Conservation (phyloP, 1,140 invertebrate genomes). For the Meloidogyne floridensis region DNA sequence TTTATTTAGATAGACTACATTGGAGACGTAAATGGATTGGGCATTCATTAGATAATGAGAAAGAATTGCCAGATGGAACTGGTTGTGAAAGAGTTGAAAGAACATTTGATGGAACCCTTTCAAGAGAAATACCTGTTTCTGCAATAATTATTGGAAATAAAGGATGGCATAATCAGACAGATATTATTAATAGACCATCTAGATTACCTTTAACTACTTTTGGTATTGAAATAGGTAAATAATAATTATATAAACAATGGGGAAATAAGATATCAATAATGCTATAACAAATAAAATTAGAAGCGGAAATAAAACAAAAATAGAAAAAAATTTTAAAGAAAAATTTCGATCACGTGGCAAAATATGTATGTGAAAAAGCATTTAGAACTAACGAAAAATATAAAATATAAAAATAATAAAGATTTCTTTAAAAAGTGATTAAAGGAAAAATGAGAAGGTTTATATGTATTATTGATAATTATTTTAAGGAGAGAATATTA, state of each 20-base stretch:
- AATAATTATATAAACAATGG: background rate
- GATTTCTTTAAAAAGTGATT: no score
- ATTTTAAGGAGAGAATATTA: constrained; percentile 42
- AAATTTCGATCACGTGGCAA: no score
- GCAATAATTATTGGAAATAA: constrained; percentile 59
- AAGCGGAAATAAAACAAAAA: background rate
- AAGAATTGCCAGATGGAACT: constrained; percentile 1
- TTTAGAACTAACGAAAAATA: no score
- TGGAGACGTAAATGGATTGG: constrained; percentile 25
- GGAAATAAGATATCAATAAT: no score
- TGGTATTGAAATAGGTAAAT: constrained; percentile 28
- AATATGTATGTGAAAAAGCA: no score
- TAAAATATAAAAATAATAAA: no score
- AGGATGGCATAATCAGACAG: constrained; percentile 59
- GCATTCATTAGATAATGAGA: constrained; percentile 21
- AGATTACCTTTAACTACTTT: constrained; percentile 36
- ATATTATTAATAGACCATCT: constrained; percentile 49
- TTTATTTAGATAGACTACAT: constrained; percentile 18
- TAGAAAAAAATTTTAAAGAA: no score
- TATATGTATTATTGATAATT: background rate
- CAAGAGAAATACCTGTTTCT: constrained; percentile 45
- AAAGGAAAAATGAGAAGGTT: no score
- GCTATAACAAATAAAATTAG: no score
- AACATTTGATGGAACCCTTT: constrained; percentile 5
- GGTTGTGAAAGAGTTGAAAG: background rate